Base-by-base conservation (phyloP, 2,888 invertebrate genomes). In the Metallyticus violacea region DNA sequence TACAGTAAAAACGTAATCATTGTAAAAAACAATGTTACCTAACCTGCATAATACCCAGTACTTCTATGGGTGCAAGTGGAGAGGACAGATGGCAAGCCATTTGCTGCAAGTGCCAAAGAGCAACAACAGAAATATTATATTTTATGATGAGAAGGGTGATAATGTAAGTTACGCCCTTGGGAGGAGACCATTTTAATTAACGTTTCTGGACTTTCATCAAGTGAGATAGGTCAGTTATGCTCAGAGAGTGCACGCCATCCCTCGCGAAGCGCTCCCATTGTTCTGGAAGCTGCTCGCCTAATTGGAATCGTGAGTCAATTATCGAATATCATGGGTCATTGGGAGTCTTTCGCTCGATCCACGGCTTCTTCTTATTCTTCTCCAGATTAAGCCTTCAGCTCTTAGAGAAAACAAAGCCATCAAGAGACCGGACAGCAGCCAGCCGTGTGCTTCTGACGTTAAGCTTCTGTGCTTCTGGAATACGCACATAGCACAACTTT, bases 251-350 rank as follows among this genome's bases (percentile, higher is more conserved):
- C 15, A 62, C 15, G 40, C 15, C 40, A 22, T 62, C 40, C 40
- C 40, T 62, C 40, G 40, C 9, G 40, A 62, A 62, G 40, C 40
- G 40, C 40, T 62, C 40, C 40, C 40, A 62, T 62, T 62, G 40
- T 62, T 62, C 40, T 62, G 40, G 40, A 62, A 62, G 40, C 40
- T 62, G 40, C 40, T 62, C 40, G 40, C 40, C 40, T 28, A 83
- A 77, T 83, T 77, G 62, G 83, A 83, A 77, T 77, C 83, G 77
- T 83, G 83, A 83, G 83, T 7, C 83, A 83, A 83, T 83, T 83
- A 83, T 28, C 77, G 83, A 26, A 62, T 83, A 77, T 28, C 77
- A 77, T 77, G 29, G 77, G 83, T 29, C 83, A 83, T 77, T 77
- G 83, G 83, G 77, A 83, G 77, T 28, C 28, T 77, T 77, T 83